Percentiles rank a stretch among this genome's conserved stretches.
phyloP scores from a whole-genome alignment of 23 tunicate genomes.

The Ascidia mentula region DNA sequence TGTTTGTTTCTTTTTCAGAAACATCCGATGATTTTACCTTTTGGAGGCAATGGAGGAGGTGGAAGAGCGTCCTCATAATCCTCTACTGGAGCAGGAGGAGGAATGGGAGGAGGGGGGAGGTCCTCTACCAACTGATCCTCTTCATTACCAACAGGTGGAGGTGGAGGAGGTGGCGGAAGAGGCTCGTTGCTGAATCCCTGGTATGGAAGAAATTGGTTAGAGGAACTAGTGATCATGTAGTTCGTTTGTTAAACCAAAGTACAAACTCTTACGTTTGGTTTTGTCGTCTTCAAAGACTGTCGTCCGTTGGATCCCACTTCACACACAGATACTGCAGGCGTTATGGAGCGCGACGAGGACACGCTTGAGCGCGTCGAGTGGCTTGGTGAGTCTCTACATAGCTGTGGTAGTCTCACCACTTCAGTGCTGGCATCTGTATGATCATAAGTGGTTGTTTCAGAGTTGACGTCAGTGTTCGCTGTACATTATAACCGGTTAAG shows the following conservation, averaged over 20 bases:
- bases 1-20: background rate
- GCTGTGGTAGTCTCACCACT: conserved; percentile 74
- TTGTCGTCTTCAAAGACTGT: background rate
- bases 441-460: background rate
- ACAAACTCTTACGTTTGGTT: conserved; percentile 26
- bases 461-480: no score
- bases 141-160: conserved; percentile 33
- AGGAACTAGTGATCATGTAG: background rate
- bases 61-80: conserved; percentile 16
- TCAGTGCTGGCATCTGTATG: conserved; percentile 20
- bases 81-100: conserved; percentile 28
- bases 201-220: background rate
- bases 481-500: no score
- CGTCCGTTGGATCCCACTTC: conserved; percentile 21
- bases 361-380: conserved; percentile 62
- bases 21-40: conserved; percentile 8
- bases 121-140: conserved; percentile 22
- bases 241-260: background rate
- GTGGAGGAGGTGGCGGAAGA: conserved; percentile 53
- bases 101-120: conserved; percentile 74
- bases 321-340: conserved; percentile 69
- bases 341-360: conserved; percentile 67
- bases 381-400: conserved; percentile 66
- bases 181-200: conserved; percentile 10
- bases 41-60: conserved; percentile 82